Evolutionary conservation across 2,888 invertebrate genomes (phyloP).

Genomic region (Luffia ferchaultella): DNA sequence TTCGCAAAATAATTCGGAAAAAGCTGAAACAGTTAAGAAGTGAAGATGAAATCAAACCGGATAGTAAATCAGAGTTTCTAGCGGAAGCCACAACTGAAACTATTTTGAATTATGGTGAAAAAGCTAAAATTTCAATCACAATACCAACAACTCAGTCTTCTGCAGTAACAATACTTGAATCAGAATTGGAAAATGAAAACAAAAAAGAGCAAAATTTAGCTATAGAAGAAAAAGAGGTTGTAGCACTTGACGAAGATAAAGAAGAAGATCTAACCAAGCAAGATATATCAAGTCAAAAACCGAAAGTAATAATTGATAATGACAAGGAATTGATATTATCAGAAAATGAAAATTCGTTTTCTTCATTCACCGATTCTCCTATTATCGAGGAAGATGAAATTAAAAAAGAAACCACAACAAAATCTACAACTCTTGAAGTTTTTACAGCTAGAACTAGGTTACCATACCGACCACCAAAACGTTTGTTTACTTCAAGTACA

Average conservation of each 20-base stretch:
- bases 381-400: slow-evolving; percentile 6
- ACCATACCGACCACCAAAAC: slow-evolving; percentile 48
- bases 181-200: too few relatives aligned
- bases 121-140: slow-evolving; percentile 23
- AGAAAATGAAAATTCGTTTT: slow-evolving; percentile 25
- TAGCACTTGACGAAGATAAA: slow-evolving; percentile 13
- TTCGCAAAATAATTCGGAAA: slow-evolving; percentile 49
- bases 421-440: slow-evolving; percentile 28
- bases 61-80: slow-evolving; percentile 24
- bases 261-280: slow-evolving; percentile 5
- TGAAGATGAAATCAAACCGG: slow-evolving; percentile 27
- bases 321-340: slow-evolving; percentile 28
- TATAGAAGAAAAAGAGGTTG: slow-evolving; percentile 22
- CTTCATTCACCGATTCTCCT: slow-evolving; percentile 4
- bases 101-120: slow-evolving; percentile 47
- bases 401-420: slow-evolving; percentile 22
- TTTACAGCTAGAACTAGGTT: slow-evolving; percentile 34
- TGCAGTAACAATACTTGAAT: slow-evolving; percentile 7
- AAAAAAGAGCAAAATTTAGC: slow-evolving; percentile 7
- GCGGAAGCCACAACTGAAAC: slow-evolving; percentile 26
- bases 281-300: slow-evolving; percentile 4
- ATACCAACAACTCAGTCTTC: slow-evolving; percentile 17
- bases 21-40: slow-evolving; percentile 36
- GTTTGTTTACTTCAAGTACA: slow-evolving; percentile 48
- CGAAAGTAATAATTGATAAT: slow-evolving; percentile 23